A percentile compares a stretch with the other conserved stretches of the same genome.
phyloP scores from a whole-genome alignment of 2,888 invertebrate species.

The Limnephilus auricula region DNA sequence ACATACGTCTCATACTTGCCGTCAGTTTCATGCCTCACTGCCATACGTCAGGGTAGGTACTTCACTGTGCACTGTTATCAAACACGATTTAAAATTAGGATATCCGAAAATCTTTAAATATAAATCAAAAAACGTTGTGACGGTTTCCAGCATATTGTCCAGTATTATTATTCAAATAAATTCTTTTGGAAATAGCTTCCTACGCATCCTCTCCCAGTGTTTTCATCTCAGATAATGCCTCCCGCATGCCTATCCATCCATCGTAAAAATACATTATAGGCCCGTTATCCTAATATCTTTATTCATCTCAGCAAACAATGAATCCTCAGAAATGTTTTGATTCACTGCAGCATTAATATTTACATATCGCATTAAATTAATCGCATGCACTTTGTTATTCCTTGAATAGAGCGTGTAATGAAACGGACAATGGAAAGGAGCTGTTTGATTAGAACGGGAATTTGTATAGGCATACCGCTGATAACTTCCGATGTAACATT shows the following conservation, averaged over 20 bases:
- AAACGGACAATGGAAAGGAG: not conserved
- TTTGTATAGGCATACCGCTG: not conserved
- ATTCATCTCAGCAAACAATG: slow-evolving; percentile 7
- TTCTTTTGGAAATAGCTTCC: not conserved
- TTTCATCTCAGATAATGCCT: not conserved
- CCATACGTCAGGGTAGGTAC: no score
- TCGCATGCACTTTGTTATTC: not conserved
- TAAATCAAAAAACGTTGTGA: not conserved
- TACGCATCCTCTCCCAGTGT: not conserved
- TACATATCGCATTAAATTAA: slow-evolving; percentile 30
- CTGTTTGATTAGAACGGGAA: not conserved
- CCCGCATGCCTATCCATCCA: not conserved
- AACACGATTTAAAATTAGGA: no score
- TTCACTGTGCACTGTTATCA: no score
- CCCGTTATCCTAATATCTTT: slow-evolving; percentile 1
- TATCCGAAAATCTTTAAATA: not conserved
- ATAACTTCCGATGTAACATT: not conserved
- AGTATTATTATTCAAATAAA: not conserved
- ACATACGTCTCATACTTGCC: no score
- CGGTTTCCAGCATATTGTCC: not conserved
- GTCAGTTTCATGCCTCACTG: no score
- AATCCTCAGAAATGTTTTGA: slow-evolving; percentile 10
- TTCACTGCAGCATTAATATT: slow-evolving; percentile 12
- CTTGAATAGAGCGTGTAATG: not conserved
- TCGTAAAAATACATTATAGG: not conserved